Evolutionary conservation across 2,797 vertebrate species (phyloP).

Genomic region (Takifugu ocellatus): DNA sequence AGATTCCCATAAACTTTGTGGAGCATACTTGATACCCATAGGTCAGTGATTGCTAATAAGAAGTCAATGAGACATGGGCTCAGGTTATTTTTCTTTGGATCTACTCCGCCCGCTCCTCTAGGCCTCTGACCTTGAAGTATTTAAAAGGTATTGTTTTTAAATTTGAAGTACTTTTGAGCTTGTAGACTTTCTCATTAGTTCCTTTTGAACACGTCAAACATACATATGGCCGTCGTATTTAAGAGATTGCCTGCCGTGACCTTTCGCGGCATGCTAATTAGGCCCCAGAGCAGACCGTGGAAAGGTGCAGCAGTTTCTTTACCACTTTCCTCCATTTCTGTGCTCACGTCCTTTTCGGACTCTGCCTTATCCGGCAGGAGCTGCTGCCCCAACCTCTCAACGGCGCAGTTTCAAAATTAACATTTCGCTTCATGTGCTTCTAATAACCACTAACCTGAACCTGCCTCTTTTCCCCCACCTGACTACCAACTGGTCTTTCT

Average conservation of each 20-base stretch:
- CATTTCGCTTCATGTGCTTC: constrained; percentile 99
- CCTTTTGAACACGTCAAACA: constrained; percentile 87
- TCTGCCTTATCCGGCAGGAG: constrained; percentile 84
- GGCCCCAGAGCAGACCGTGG: constrained; percentile 82
- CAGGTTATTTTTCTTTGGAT: constrained; percentile 67
- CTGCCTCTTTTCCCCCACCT: constrained; percentile 44
- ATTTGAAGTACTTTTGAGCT: constrained; percentile 79
- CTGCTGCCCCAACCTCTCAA: constrained; percentile 76
- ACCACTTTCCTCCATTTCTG: constrained; percentile 35
- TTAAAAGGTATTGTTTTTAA: constrained; percentile 84
- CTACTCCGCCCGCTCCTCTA: constrained; percentile 54
- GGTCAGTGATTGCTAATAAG: constrained; percentile 83
- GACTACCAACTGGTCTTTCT: constrained; percentile 41
- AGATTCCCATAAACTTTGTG: constrained; percentile 74
- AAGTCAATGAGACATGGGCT: constrained; percentile 78
- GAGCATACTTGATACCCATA: constrained; percentile 78
- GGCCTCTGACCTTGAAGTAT: constrained; percentile 74
- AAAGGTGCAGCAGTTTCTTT: constrained; percentile 65
- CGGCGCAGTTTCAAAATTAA: constrained; percentile 96
- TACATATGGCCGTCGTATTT: constrained; percentile 91
- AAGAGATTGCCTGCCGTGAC: constrained; percentile 91
- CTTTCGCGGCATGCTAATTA: constrained; percentile 96
- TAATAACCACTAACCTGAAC: constrained; percentile 94
- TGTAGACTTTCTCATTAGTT: constrained; percentile 91
- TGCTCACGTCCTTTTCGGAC: constrained; percentile 62